phyloP scores from a whole-genome alignment of 2,797 vertebrate genomes.

The Oreochromis grahami region DNA sequence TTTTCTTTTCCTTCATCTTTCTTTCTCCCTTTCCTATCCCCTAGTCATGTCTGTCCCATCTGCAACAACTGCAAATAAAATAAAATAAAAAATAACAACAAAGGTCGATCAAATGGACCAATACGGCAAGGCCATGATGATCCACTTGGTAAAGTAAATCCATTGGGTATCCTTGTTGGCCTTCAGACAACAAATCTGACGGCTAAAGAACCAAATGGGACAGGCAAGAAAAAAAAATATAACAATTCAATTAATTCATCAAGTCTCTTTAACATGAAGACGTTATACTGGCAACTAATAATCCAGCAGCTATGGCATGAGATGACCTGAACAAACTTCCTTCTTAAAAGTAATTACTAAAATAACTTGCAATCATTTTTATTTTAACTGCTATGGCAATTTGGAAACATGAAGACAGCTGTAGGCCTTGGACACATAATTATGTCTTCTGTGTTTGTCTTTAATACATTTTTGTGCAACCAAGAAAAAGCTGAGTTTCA shows the following conservation, averaged over 20 bases:
- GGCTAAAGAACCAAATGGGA: too few species aligned
- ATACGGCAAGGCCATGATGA: too few species aligned
- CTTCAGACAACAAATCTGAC: too few species aligned
- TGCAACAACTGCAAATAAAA: too few species aligned
- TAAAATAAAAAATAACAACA: too few species aligned
- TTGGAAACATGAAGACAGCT: neutral
- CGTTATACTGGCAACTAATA: neutral
- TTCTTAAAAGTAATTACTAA: neutral
- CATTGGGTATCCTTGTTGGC: too few species aligned
- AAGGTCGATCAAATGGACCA: too few species aligned
- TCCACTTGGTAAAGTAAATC: too few species aligned
- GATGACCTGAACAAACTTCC: neutral
- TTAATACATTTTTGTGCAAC: neutral
- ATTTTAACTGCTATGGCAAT: neutral
- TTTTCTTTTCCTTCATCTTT: too few species aligned
- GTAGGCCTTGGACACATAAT: neutral
- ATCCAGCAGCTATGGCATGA: neutral
- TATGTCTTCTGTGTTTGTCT: neutral
- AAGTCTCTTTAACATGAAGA: neutral
- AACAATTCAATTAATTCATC: rapidly evolving
- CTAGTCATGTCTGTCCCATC: too few species aligned
- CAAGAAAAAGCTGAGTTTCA: neutral
- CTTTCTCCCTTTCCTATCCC: too few species aligned
- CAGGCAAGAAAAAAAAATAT: neutral
- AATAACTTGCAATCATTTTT: neutral